These are phyloP conservation scores for Aphodius granarius DNA, from an alignment of 2,888 invertebrate species.

Conservation along the genomic window DNA sequence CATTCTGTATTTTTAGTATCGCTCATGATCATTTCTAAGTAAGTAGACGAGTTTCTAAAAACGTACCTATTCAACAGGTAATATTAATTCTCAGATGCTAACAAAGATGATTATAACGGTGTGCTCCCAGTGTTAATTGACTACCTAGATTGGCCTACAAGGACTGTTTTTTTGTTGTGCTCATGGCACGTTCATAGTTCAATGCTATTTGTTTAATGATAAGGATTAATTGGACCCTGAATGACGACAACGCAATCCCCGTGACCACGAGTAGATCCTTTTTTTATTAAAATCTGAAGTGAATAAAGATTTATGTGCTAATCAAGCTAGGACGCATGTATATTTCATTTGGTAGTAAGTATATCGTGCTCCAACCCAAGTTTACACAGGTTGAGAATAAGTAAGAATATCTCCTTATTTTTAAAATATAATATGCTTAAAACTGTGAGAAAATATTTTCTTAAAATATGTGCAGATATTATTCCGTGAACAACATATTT, in stretches of 20 bases:
- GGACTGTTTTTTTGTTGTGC: not conserved
- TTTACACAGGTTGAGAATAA: too few species aligned
- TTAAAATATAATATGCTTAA: too few species aligned
- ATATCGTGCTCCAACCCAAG: not conserved
- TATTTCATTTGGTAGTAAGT: not conserved
- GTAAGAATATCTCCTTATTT: too few species aligned
- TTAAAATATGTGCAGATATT: too few species aligned
- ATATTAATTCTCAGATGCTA: not conserved
- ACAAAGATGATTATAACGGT: not conserved
- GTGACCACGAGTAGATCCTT: not conserved
- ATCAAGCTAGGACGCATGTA: not conserved
- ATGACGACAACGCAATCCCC: not conserved
- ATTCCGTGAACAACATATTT: too few species aligned
- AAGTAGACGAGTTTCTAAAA: not conserved
- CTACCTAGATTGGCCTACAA: not conserved
- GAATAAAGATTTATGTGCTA: not conserved
- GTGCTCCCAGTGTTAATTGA: not conserved
- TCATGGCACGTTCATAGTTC: conserved; percentile 10
- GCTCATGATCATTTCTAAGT: not conserved
- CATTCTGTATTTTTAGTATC: not conserved
- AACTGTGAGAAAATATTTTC: too few species aligned
- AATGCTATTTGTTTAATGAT: conserved; percentile 9
- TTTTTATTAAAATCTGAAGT: not conserved
- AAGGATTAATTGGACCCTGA: conserved; percentile 4
- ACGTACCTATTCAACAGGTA: not conserved